phyloP scores from a whole-genome alignment of 2,797 vertebrate species.

The Myotis planiceps region DNA sequence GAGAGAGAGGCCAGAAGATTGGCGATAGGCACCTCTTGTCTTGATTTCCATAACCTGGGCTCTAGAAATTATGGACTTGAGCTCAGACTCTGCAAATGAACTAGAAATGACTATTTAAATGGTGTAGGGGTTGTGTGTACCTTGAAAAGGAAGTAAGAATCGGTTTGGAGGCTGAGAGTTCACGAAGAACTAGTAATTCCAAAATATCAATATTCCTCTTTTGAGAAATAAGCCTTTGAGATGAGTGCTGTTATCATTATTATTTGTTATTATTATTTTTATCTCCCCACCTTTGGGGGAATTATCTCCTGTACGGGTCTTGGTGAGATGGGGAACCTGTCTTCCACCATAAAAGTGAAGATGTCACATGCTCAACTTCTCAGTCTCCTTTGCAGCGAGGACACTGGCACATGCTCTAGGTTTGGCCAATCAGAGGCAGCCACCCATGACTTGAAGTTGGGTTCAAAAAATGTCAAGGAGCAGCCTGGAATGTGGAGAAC shows the following conservation, averaged over 20 bases:
- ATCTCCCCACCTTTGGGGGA: background rate
- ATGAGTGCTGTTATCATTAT: background rate
- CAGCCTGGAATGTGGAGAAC: background rate
- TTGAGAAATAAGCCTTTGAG: background rate
- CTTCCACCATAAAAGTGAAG: background rate
- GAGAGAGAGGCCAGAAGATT: background rate
- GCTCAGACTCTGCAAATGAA: background rate
- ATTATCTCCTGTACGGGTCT: background rate
- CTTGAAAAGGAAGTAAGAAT: slow-evolving; percentile 6
- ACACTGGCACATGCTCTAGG: background rate
- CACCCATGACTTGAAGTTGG: background rate
- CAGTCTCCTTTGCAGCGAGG: background rate
- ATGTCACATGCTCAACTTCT: background rate
- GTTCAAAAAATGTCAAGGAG: background rate
- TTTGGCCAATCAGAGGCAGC: background rate
- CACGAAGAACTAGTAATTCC: background rate
- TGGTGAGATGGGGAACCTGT: background rate
- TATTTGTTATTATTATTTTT: background rate
- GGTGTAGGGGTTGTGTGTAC: background rate
- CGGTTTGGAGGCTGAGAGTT: background rate
- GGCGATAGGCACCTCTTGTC: background rate
- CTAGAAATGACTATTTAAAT: slow-evolving; percentile 37
- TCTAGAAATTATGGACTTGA: slow-evolving; percentile 53
- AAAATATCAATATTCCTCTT: background rate
- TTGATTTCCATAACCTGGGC: slow-evolving; percentile 64